phyloP scores from a whole-genome alignment of 2,888 invertebrate genomes.

The Melieria omissa region DNA sequence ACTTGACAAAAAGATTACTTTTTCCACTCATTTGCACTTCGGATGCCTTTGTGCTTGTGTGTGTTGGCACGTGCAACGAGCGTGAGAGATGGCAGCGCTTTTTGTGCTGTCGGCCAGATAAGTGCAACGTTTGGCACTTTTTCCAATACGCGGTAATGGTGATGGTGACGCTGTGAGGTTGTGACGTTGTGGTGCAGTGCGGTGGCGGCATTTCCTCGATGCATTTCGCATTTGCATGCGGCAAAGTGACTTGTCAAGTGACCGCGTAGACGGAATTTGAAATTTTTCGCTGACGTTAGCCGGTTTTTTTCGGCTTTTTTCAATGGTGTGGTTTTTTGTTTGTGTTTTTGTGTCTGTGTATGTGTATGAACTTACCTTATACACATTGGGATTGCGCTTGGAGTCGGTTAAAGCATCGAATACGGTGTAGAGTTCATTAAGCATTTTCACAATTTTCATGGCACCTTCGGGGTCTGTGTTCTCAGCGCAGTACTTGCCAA shows the following conservation, averaged over 20 bases:
- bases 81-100: neutral
- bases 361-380: constrained; percentile 76
- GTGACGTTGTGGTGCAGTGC: neutral
- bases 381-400: constrained; percentile 91
- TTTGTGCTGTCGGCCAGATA: neutral
- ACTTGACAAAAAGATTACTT: neutral
- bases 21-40: neutral
- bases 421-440: constrained; percentile 92
- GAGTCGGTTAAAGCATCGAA: constrained; percentile 95
- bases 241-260: too few species aligned
- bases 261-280: too few species aligned
- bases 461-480: constrained; percentile 93
- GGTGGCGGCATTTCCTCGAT: neutral
- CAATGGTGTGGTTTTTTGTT: too few species aligned
- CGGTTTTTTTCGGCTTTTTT: too few species aligned
- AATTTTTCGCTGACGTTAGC: too few species aligned
- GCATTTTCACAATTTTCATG: constrained; percentile 94
- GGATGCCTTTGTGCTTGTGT: too few species aligned
- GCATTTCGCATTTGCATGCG: neutral
- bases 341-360: too few species aligned
- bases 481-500: constrained; percentile 88
- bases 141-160: neutral
- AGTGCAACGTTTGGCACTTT: neutral
- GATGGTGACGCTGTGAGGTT: neutral
- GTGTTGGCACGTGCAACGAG: neutral